These are phyloP conservation scores for Muscicapa adusta DNA, from an alignment of 2,113 vertebrate species.

Conservation along the genomic window DNA sequence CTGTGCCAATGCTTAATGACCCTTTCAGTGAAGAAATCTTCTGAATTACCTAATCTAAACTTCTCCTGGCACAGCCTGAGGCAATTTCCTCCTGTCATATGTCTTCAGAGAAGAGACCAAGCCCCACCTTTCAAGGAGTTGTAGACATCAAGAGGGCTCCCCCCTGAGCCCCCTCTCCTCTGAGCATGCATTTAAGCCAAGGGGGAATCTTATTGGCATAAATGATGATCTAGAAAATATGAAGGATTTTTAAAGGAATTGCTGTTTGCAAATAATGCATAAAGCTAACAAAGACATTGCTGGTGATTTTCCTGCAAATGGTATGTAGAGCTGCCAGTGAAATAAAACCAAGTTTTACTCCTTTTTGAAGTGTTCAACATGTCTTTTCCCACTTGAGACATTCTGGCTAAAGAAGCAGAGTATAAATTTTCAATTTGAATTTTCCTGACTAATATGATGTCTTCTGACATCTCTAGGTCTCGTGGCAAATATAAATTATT, in stretches of 20 bases:
- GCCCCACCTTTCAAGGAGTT: not conserved
- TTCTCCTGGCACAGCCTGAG: not conserved
- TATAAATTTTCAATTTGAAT: not conserved
- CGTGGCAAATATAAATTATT: not conserved
- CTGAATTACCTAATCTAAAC: not conserved
- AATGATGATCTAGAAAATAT: not conserved
- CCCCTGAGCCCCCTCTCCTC: not conserved
- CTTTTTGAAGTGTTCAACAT: not conserved
- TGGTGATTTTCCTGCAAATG: not conserved
- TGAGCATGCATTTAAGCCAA: not conserved
- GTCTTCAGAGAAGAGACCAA: not conserved
- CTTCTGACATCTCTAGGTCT: not conserved
- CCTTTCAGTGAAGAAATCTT: not conserved
- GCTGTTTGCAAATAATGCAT: not conserved
- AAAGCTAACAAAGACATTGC: not conserved
- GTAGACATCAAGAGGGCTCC: not conserved
- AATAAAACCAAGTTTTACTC: not conserved
- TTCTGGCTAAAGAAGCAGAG: not conserved
- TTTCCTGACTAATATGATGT: not conserved
- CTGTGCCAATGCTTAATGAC: not conserved
- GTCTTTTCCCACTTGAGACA: not conserved
- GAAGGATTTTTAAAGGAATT: not conserved
- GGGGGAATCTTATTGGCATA: not conserved
- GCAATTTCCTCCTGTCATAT: not conserved
- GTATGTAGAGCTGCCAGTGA: not conserved